phyloP scores from a whole-genome alignment of 2,888 invertebrate genomes.

The Petrolisthes cinctipes region DNA sequence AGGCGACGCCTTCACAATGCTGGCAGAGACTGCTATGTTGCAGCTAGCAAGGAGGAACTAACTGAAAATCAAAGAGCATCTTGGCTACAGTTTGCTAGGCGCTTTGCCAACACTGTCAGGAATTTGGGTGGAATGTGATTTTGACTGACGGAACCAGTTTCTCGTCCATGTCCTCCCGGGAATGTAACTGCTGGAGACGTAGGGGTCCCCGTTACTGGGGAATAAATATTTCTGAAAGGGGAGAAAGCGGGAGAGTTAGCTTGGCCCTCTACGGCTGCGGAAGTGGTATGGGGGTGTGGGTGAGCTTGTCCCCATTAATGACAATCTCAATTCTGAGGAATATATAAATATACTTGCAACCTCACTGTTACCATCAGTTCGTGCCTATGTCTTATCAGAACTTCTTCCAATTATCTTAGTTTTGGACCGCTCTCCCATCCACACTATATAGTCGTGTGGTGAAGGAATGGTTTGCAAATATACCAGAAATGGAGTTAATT shows the following conservation, averaged over 20 bases:
- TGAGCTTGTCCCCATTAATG: background rate
- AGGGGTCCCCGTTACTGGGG: background rate
- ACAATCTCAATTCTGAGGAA: background rate
- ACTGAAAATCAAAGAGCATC: background rate
- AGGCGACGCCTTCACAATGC: background rate
- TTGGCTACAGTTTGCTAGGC: background rate
- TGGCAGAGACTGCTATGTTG: background rate
- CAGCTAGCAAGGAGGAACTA: background rate
- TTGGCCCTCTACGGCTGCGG: background rate
- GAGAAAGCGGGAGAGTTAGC: background rate
- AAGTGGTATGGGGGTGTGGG: background rate
- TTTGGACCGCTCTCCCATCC: background rate
- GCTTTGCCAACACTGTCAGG: background rate
- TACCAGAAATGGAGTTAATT: background rate
- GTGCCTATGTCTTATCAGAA: too few relatives aligned
- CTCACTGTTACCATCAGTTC: background rate
- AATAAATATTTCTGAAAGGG: background rate
- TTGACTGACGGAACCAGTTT: background rate
- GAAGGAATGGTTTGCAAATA: too few relatives aligned
- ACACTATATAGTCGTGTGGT: background rate
- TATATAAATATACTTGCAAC: background rate
- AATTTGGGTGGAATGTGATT: background rate
- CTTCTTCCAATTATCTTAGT: background rate
- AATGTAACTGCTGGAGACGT: background rate
- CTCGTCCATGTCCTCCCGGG: background rate